A percentile compares a stretch with the other conserved stretches of the same genome.
Evolutionary conservation across 2,888 invertebrate genomes (phyloP).

Genomic region (Cylindroiulus punctatus): DNA sequence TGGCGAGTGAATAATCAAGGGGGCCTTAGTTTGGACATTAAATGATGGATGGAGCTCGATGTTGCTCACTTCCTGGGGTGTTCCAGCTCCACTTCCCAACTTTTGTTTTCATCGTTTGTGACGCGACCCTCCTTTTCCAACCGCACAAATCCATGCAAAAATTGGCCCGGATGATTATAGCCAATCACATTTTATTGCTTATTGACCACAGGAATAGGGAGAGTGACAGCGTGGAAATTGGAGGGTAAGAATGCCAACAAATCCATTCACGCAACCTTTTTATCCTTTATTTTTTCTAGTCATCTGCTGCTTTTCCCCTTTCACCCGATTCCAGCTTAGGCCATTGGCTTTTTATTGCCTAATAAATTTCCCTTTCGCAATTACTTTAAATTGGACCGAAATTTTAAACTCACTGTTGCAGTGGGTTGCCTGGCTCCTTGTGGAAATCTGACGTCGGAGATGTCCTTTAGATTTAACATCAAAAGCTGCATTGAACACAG

Average conservation of each 20-base stretch:
- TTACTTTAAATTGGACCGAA: slow-evolving; percentile 1
- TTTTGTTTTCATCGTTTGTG: not conserved
- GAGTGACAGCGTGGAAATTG: slow-evolving; percentile 11
- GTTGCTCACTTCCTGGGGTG: not conserved
- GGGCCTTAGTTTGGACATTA: slow-evolving; percentile 26
- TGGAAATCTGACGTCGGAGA: not conserved
- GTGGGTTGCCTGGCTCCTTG: not conserved
- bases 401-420: not conserved
- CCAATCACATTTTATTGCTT: slow-evolving; percentile 18
- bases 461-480: not conserved
- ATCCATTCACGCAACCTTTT: slow-evolving; percentile 11
- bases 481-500: too few relatives aligned
- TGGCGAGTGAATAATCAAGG: slow-evolving; percentile 45
- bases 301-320: not conserved
- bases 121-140: not conserved
- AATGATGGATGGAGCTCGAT: slow-evolving; percentile 42
- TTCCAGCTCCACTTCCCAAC: not conserved
- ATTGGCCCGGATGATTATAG: slow-evolving; percentile 18
- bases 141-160: slow-evolving; percentile 9
- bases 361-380: not conserved
- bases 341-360: slow-evolving; percentile 9
- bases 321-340: not conserved
- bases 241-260: slow-evolving; percentile 18
- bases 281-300: slow-evolving; percentile 1
- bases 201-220: slow-evolving; percentile 18